Base-by-base conservation (phyloP, 2,797 vertebrate genomes). In the Pangasius krempfi region DNA sequence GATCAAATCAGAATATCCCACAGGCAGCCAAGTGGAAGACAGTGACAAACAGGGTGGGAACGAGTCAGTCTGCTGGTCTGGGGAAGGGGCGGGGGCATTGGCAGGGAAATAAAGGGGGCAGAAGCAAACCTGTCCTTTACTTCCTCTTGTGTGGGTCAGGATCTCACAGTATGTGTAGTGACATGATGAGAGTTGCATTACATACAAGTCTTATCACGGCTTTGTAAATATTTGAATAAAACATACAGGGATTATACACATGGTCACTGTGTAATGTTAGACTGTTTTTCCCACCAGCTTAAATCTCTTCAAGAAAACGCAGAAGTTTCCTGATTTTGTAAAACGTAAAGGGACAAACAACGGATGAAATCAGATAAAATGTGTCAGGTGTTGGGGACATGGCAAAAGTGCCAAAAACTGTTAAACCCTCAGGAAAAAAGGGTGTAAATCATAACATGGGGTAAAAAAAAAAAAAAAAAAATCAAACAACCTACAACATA, bases 1-100 rank as follows among this genome's bases (percentile, higher is more conserved):
- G 78, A 93, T 93, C 93, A 96, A 96, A 96, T 96, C 96, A 96
- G 90, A 96, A 95, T 93, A 83, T 88, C 92, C 92, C 92, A 93
- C 91, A 94, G 93, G 91, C 44, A 91, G 91, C 90, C 88, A 90
- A 93, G 83, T 30, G 30, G 78, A 86, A 86, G 88, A 91, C 90
- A 86, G 88, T 89, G 88, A 85, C n/a, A 89, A 92, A 94, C 89
- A 60, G 91, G 91, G 91, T 90, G 91, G 83, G 33, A 85, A 89
- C 89, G 92, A 91, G 92, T 68, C 54, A 27, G 84, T 47, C n/a
- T 33, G 56, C 12, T 88, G 84, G 94, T 92, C 93, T 85, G 56
- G 27, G 93, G 90, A 14, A 86, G 89, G 91, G 83, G 92, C 6
- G 44, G 44, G 44, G 6, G 5, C 8, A 9, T 47, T 47, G 6